Evolutionary conservation across 2,888 invertebrate species (phyloP), one percentile per base, ranked within the genome.

Genomic region (Eueremaeus valkanovi): DNA sequence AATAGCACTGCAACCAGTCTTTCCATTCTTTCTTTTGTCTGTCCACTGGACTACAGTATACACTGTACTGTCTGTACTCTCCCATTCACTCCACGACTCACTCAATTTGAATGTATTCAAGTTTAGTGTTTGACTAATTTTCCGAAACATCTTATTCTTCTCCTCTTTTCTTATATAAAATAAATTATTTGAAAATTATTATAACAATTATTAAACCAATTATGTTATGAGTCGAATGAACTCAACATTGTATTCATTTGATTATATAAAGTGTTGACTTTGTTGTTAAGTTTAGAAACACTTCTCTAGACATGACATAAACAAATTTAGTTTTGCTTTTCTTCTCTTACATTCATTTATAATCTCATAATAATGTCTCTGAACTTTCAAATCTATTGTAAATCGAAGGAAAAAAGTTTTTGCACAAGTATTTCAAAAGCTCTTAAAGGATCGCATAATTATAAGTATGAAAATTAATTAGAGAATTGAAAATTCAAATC

Each of bases 1-100:
- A 70, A 70, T 70, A 70, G 70, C 70, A 70, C 70, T 70, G 63
- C 24, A 18, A 66, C 40, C 18, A 21, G 36, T 36, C 68, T 68
- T 29, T 1, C 9, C 45, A 21, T 66, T 36, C 21, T 63, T 31
- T 63, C 33, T 31, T 27, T 45, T 70, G 45, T 70, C 36, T 66
- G 36, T 66, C 36, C 24, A 31, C 21, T 27, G 16, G n/a, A n/a
- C n/a, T n/a, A n/a, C n/a, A n/a, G n/a, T n/a, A 58, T 58, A 58
- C 58, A 58, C 58, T 58, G 13, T 58, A 13, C n/a, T 66, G 18
- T 27, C 63, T 66, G 36, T 8, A 36, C 36, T 36, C 36, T 24
- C 33, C n/a, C 61, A 66, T 66, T 27, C 68, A 68, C 24, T 21
- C 1, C 21, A 16, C 42, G 21, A 42, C 27, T n/a, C 16, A 61